Evolutionary conservation across 2,888 invertebrate genomes (phyloP), one percentile per base, ranked within the genome.

Genomic region (Lepidochrysops patricia): DNA sequence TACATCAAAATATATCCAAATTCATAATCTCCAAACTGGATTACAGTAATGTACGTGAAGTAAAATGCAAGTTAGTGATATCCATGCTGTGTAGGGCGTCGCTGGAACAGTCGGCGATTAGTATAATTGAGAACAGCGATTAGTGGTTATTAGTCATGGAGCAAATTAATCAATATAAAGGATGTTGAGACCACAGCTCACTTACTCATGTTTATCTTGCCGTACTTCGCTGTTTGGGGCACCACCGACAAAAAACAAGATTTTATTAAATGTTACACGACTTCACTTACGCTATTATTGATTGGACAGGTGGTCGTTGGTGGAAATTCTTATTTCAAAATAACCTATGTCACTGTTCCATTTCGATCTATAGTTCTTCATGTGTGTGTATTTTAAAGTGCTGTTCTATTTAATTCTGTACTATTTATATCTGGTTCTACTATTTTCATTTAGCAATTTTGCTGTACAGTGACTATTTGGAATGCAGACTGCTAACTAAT

Each of bases 231-330:
- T 89, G 89, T 88, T 83, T 85, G 82, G 81, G 80, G 84, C 89
- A 86, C 89, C 89, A 89, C 89, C 89, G 89, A 89, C 89, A 89
- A 89, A 87, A 89, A 84, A 89, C 76, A 88, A 89, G 74, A 83
- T 68, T 84, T 82, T 78, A 73, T 87, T 85, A 87, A 80, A 68
- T 68, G 64, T 67, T 66, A 66, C 66, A 64, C 63, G 12, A 57
- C 15, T 37, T 57, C 35, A 43, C 57, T 54, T 54, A 60, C 50
- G 49, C 52, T 29, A 37, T 12, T 25, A 23, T 52, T 27, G 7
- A 52, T 54, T 49, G 9, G 15, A 7, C 43, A 19, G 43, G 7
- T 2, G 0, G 13, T 19, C 15, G 15, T 37, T 19, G 35, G 34
- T 59, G 58, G 27, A 52, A 23, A 43, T 19, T 23, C 7, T 4